These are phyloP conservation scores for Cotesia chilonis DNA, from an alignment of 1,140 invertebrate genomes.

Conservation along the genomic window DNA sequence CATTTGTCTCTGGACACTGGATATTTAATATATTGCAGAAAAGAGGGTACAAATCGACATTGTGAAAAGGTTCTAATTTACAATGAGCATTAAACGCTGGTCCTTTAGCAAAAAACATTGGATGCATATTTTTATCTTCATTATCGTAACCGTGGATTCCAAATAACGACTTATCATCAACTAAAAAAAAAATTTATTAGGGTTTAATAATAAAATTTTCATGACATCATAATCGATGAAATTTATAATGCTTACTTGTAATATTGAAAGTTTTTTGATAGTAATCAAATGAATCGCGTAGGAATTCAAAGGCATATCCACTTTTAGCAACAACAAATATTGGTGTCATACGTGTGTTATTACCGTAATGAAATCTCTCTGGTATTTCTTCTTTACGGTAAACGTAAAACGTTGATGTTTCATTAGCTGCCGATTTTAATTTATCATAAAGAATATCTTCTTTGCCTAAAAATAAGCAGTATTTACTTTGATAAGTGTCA, in stretches of 20 bases:
- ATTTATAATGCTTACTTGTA: slow-evolving; percentile 50
- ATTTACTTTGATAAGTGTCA: slow-evolving; percentile 32
- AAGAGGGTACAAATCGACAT: slow-evolving; percentile 74
- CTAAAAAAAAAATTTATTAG: slow-evolving; percentile 48
- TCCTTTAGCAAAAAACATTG: slow-evolving; percentile 76
- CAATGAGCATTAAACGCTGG: slow-evolving; percentile 69
- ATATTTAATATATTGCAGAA: slow-evolving; percentile 72
- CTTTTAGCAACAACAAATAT: slow-evolving; percentile 69
- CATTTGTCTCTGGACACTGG: slow-evolving; percentile 63
- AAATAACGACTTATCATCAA: slow-evolving; percentile 64
- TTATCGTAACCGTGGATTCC: slow-evolving; percentile 79
- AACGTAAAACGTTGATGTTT: slow-evolving; percentile 65
- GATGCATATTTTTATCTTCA: slow-evolving; percentile 68
- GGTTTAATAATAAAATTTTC: too few species aligned
- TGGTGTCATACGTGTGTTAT: slow-evolving; percentile 69
- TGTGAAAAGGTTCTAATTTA: slow-evolving; percentile 69
- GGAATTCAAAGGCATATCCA: slow-evolving; percentile 69
- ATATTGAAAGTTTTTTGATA: slow-evolving; percentile 65
- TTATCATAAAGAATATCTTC: slow-evolving; percentile 65
- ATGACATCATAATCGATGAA: too few species aligned
- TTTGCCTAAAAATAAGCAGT: slow-evolving; percentile 55
- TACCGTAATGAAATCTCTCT: slow-evolving; percentile 69
- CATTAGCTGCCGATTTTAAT: slow-evolving; percentile 61
- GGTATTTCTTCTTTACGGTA: slow-evolving; percentile 70
- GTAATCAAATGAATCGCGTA: slow-evolving; percentile 59